Percentiles rank a stretch among this genome's conserved stretches.
phyloP scores from a whole-genome alignment of 2,797 vertebrate genomes.

The Enteromius anoplus region DNA sequence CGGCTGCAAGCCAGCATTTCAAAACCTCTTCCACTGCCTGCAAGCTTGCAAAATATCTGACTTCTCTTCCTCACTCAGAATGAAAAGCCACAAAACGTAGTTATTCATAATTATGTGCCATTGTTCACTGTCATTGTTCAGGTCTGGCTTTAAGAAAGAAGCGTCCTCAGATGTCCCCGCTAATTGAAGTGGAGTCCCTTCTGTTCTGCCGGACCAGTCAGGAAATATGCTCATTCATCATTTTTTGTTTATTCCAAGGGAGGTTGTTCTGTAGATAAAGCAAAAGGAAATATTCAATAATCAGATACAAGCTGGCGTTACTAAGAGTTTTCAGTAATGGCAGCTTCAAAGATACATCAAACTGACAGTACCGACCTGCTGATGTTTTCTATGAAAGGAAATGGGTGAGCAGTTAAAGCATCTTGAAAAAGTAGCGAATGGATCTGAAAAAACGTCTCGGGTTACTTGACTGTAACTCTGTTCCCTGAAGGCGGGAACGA shows the following conservation, averaged over 20 bases:
- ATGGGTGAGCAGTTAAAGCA: neutral
- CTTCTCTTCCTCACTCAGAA: neutral
- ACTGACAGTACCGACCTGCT: neutral
- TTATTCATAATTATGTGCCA: conserved; percentile 31
- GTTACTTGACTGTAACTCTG: no score
- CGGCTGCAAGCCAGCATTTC: neutral
- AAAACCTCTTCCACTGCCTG: neutral
- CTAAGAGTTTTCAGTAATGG: neutral
- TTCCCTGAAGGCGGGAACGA: no score
- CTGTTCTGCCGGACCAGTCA: conserved; percentile 37
- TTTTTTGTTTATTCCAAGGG: conserved; percentile 50
- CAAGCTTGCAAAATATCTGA: conserved; percentile 6
- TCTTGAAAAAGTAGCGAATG: neutral
- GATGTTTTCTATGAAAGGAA: neutral
- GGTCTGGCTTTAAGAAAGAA: conserved; percentile 43
- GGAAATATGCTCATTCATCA: conserved; percentile 37
- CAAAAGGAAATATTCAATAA: conserved; percentile 52
- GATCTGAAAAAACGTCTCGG: neutral
- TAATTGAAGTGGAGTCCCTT: conserved; percentile 53
- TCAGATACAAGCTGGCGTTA: conserved; percentile 10
- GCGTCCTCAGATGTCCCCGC: conserved; percentile 32
- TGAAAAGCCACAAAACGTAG: conserved; percentile 1
- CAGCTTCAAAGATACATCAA: conserved; percentile 12
- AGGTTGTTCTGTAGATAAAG: conserved; percentile 50
- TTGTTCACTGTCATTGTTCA: conserved; percentile 32